Evolutionary conservation across 2,888 invertebrate species (phyloP), one percentile per base, ranked within the genome.

Genomic region (Antitype chi): DNA sequence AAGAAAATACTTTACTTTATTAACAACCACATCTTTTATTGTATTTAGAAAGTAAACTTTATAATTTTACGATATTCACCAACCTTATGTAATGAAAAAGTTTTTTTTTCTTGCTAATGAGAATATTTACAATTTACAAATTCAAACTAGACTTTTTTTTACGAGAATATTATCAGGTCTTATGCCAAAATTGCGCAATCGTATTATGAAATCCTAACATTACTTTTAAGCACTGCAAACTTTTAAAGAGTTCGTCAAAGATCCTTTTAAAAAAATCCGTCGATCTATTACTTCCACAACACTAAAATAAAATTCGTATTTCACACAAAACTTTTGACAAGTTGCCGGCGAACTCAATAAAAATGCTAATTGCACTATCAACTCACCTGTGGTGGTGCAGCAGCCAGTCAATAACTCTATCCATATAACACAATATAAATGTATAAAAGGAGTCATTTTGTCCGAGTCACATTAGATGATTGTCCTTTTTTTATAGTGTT

Each of bases 391-490:
- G 84, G 94, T 95, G 81, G 92, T 94, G 92, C 94, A 94, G 94
- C 94, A 95, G 84, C 91, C 91, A 78, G 94, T 93, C 89, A 95
- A 87, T 88, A 96, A 89, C 87, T 94, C 94, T 93, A 95, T 94
- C 94, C 94, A 95, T 92, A 95, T 93, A 90, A 94, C 96, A 95
- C 95, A 94, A 89, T 96, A 96, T 90, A 96, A 95, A 96, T 94
- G 94, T 96, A 96, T 92, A 95, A 96, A 96, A 96, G 94, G 93
- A 94, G 96, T 95, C 96, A 96, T 96, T 94, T 94, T 95, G 90
- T 90, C 90, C 88, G 81, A 88, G 85, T 94, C 91, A 92, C 93
- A 93, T 92, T 90, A 90, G 91, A 91, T 79, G 79, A 84, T 76
- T 87, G 87, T 89, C 83, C 85, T 82, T 89, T 89, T 32, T 89